Evolutionary conservation across 2,888 invertebrate species (phyloP).

Genomic region (Stomorhina lunata): DNA sequence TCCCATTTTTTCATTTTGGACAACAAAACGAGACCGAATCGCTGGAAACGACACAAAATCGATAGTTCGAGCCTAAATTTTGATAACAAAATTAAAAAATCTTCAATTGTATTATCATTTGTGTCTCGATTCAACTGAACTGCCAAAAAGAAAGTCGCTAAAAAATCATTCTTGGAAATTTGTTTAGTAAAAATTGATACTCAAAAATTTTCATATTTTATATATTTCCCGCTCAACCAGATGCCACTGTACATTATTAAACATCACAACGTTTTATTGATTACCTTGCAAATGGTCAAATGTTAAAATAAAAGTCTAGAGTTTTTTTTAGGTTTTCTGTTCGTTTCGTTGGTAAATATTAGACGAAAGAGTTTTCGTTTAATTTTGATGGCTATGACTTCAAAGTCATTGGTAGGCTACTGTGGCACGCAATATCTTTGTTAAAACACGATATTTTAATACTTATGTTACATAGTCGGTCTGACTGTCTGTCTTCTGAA

Average conservation of each 20-base stretch:
- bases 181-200: too few species aligned
- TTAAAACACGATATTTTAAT: slow-evolving; percentile 43
- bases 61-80: too few species aligned
- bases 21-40: too few species aligned
- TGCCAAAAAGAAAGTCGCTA: too few species aligned
- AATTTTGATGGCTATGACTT: slow-evolving; percentile 61
- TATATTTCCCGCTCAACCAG: not conserved
- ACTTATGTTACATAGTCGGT: too few species aligned
- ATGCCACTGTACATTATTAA: slow-evolving; percentile 8
- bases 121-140: too few species aligned
- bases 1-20: too few species aligned
- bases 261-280: slow-evolving; percentile 19
- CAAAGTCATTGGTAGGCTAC: slow-evolving; percentile 60
- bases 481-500: not conserved
- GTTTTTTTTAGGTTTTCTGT: not conserved
- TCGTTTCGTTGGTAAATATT: slow-evolving; percentile 9
- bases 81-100: too few species aligned
- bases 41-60: too few species aligned
- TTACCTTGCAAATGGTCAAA: slow-evolving; percentile 41
- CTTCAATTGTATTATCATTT: too few species aligned
- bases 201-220: too few species aligned
- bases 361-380: slow-evolving; percentile 44
- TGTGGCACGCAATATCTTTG: slow-evolving; percentile 62
- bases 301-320: not conserved
- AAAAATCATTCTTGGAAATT: too few species aligned